phyloP scores from a whole-genome alignment of 2,113 vertebrate genomes.

The Zapus hudsonius region DNA sequence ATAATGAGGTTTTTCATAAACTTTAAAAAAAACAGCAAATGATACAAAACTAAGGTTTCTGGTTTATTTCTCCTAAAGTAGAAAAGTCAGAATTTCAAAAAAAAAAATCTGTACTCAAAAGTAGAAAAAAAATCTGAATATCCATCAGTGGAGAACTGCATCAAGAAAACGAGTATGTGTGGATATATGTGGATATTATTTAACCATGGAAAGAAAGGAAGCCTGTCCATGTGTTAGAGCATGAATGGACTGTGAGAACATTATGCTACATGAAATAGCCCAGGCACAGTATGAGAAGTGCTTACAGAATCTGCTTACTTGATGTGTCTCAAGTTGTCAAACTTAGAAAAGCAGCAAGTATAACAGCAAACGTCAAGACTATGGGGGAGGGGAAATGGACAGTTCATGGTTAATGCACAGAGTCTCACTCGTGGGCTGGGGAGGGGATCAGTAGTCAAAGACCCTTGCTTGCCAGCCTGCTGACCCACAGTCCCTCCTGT shows the following conservation, averaged over 20 bases:
- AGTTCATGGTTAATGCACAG: background rate
- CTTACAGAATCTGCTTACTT: background rate
- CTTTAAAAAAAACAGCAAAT: background rate
- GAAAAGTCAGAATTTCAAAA: background rate
- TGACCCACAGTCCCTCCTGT: too few relatives aligned
- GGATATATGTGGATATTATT: background rate
- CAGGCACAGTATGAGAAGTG: too few relatives aligned
- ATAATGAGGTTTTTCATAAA: background rate
- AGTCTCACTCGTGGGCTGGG: background rate
- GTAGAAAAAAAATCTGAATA: background rate
- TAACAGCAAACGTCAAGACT: background rate
- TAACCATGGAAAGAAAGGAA: background rate
- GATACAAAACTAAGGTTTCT: background rate
- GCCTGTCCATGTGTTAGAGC: background rate
- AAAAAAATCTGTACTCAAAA: background rate
- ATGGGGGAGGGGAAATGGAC: background rate
- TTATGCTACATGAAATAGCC: background rate
- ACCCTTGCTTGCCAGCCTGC: too few relatives aligned
- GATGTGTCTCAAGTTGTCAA: background rate
- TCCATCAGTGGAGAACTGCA: background rate
- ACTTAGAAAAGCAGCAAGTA: background rate
- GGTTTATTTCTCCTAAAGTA: background rate
- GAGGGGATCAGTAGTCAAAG: too few relatives aligned
- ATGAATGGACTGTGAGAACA: background rate
- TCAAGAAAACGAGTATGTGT: background rate